phyloP scores from a whole-genome alignment of 2,113 vertebrate genomes.

The Dasypus novemcinctus region DNA sequence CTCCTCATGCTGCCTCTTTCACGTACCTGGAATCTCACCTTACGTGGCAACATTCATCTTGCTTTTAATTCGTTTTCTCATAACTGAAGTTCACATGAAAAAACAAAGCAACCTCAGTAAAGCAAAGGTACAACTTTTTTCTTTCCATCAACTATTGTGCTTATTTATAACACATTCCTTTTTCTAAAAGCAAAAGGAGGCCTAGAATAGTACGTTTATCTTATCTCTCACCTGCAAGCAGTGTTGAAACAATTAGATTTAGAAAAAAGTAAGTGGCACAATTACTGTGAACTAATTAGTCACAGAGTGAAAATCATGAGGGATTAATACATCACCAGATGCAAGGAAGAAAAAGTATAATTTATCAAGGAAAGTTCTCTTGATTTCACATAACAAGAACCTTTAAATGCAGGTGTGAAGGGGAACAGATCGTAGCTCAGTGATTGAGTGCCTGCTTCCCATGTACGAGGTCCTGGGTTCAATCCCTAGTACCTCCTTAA shows the following conservation, averaged over 20 bases:
- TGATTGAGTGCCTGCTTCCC: no score
- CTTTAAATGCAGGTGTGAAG: background rate
- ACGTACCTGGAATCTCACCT: background rate
- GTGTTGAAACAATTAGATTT: background rate
- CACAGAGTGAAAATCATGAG: background rate
- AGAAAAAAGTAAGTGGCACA: background rate
- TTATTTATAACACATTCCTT: background rate
- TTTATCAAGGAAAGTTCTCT: background rate
- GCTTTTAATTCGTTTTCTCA: conserved; percentile 9
- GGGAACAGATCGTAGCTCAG: no score
- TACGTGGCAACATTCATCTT: background rate
- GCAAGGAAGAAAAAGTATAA: background rate
- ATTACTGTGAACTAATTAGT: background rate
- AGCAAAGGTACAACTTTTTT: background rate
- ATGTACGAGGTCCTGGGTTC: no score
- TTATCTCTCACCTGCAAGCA: background rate
- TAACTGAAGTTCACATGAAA: background rate
- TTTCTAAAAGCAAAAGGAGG: conserved; percentile 25
- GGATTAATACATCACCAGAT: background rate
- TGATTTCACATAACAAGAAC: background rate
- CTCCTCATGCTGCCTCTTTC: background rate
- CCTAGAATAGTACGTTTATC: background rate
- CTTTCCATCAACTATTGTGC: background rate
- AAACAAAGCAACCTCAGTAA: conserved; percentile 19
- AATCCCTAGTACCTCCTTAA: no score